Conservation (phyloP, 2,888 invertebrate species). For the Caenorhabditis auriculariae region DNA sequence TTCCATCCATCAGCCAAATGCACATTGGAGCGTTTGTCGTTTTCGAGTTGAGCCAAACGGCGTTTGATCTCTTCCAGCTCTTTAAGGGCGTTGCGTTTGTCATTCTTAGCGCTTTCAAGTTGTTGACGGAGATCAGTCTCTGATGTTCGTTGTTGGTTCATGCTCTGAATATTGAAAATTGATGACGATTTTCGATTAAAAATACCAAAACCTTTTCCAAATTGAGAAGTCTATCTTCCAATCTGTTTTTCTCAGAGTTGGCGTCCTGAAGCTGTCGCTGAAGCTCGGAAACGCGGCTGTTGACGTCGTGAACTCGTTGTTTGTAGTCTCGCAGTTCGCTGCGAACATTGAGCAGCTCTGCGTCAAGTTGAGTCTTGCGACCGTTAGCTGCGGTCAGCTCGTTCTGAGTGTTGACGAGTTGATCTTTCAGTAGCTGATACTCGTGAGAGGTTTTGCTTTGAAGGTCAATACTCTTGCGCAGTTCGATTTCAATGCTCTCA, state of each 20-base stretch:
- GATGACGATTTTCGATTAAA: no score
- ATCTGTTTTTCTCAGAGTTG: conserved; percentile 56
- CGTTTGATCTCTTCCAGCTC: conserved; percentile 57
- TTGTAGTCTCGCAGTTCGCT: conserved; percentile 60
- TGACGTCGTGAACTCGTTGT: conserved; percentile 56
- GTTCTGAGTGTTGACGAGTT: conserved; percentile 48
- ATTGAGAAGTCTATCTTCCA: conserved; percentile 54
- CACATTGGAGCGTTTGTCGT: conserved; percentile 44
- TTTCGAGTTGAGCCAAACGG: conserved; percentile 48
- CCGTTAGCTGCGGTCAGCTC: conserved; percentile 51
- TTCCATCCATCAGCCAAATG: conserved; percentile 57
- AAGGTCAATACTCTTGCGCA: conserved; percentile 51
- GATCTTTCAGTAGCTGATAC: conserved; percentile 49
- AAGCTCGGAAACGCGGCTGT: conserved; percentile 54
- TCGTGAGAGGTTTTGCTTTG: conserved; percentile 52
- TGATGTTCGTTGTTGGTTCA: conserved; percentile 47
- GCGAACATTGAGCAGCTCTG: conserved; percentile 50
- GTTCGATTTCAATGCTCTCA: conserved; percentile 54
- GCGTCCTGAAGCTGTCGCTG: conserved; percentile 61
- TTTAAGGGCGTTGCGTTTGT: conserved; percentile 45
- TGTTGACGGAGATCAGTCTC: conserved; percentile 59
- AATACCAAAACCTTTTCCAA: conserved; percentile 51
- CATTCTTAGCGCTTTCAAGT: conserved; percentile 56
- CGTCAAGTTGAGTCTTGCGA: conserved; percentile 53
- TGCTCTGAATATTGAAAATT: conserved; percentile 40